phyloP scores from a whole-genome alignment of 2,888 invertebrate species.

The Acanthosepion lycidas region DNA sequence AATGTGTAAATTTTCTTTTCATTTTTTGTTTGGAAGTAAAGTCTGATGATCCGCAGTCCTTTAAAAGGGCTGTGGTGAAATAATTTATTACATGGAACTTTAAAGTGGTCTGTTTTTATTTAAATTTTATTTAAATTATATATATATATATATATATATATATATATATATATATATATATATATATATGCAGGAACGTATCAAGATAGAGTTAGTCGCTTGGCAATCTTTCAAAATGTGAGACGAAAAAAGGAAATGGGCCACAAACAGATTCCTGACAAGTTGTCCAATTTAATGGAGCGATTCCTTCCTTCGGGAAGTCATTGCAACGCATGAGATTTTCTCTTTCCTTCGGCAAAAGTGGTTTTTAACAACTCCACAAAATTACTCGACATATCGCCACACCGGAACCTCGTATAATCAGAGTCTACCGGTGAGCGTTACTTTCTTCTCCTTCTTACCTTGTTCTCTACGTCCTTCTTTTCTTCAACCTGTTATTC shows the following conservation, averaged over 20 bases:
- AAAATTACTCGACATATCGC: slow-evolving; percentile 22
- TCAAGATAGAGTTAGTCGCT: not conserved
- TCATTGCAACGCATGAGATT: not conserved
- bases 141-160: not conserved
- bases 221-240: not conserved
- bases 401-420: not conserved
- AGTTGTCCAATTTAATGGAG: not conserved
- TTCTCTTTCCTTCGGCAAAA: not conserved
- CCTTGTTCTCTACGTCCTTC: not conserved
- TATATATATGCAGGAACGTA: not conserved
- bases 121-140: too few species aligned
- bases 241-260: not conserved
- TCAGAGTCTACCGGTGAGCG: not conserved
- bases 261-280: not conserved
- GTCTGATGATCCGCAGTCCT: too few species aligned
- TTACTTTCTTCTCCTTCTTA: not conserved
- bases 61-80: too few species aligned
- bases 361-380: not conserved
- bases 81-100: too few species aligned
- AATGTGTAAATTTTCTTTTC: too few species aligned
- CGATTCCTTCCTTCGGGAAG: slow-evolving; percentile 9
- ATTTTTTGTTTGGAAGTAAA: too few species aligned
- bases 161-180: not conserved
- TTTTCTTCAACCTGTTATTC: not conserved
- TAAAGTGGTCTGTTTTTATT: too few species aligned